Percentiles rank a stretch among this genome's conserved stretches.
These are phyloP conservation scores for Drosophila setosimentum DNA, from an alignment of 2,888 invertebrate genomes.

Conservation along the genomic window DNA sequence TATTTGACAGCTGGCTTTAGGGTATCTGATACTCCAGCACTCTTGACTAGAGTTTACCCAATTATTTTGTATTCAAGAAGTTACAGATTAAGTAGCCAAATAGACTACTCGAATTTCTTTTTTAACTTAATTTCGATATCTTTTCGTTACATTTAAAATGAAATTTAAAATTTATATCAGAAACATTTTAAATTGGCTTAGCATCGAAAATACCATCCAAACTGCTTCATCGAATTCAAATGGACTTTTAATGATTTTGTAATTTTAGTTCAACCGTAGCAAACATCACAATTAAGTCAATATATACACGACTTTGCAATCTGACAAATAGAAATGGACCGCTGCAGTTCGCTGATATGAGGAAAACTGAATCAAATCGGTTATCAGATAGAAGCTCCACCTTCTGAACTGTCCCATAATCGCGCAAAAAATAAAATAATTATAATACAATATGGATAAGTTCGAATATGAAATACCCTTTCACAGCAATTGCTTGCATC, in stretches of 20 bases:
- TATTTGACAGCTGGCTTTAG: not conserved
- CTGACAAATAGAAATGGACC: not conserved
- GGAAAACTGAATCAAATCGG: slow-evolving; percentile 64
- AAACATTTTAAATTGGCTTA: not conserved
- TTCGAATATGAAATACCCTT: not conserved
- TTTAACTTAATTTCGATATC: not conserved
- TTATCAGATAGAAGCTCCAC: slow-evolving; percentile 59
- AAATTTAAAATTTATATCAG: not conserved
- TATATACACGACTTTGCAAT: not conserved
- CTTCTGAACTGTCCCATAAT: slow-evolving; percentile 56
- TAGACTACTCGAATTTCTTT: not conserved
- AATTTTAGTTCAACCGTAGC: not conserved
- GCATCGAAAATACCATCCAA: not conserved
- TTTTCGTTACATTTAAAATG: not conserved
- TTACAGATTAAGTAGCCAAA: not conserved
- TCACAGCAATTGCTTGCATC: not conserved
- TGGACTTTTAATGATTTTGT: not conserved
- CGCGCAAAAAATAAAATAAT: slow-evolving; percentile 9
- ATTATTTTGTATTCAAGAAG: not conserved
- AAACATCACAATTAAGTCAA: not conserved
- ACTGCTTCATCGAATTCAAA: too few species aligned
- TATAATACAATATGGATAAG: not conserved
- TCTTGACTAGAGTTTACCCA: not conserved
- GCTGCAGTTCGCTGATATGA: slow-evolving; percentile 8
- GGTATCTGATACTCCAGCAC: not conserved